These are phyloP conservation scores for Mythimna loreyi DNA, from an alignment of 2,888 invertebrate genomes.

Conservation along the genomic window DNA sequence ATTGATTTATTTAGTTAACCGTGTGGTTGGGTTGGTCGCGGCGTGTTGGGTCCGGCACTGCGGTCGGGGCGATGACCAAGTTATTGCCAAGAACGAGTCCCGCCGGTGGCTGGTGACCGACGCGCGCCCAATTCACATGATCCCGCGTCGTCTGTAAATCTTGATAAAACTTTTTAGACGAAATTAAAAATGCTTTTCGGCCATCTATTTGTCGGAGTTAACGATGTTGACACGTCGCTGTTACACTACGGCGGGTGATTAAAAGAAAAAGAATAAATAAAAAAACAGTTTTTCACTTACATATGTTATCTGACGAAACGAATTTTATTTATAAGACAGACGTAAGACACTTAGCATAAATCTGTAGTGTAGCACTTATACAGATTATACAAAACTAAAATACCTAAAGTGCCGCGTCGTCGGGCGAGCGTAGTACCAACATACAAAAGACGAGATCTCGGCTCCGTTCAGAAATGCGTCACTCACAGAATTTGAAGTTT, in stretches of 20 bases:
- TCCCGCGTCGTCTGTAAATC: constrained; percentile 76
- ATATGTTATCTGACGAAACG: constrained; percentile 62
- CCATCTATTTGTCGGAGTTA: constrained; percentile 67
- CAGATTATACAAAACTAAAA: constrained; percentile 65
- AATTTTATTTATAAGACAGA: constrained; percentile 65
- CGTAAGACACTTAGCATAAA: constrained; percentile 66
- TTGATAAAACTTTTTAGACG: constrained; percentile 78
- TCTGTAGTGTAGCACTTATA: constrained; percentile 59
- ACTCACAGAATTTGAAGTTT: constrained; percentile 84
- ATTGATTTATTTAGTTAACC: constrained; percentile 66
- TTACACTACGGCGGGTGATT: constrained; percentile 60
- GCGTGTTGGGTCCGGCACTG: constrained; percentile 55
- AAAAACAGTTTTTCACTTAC: constrained; percentile 58
- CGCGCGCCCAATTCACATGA: constrained; percentile 72
- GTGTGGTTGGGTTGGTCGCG: constrained; percentile 65
- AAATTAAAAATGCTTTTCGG: constrained; percentile 71
- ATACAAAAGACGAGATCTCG: constrained; percentile 66
- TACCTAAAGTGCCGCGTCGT: constrained; percentile 56
- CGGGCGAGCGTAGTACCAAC: constrained; percentile 17
- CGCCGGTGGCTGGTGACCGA: constrained; percentile 70
- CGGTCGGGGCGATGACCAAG: constrained; percentile 86
- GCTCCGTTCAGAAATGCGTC: constrained; percentile 79
- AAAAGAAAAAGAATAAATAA: constrained; percentile 57
- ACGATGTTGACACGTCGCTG: constrained; percentile 68
- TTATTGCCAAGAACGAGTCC: constrained; percentile 86